These are phyloP conservation scores for Chelonus formosanus DNA, from an alignment of 2,888 invertebrate genomes.

Conservation along the genomic window DNA sequence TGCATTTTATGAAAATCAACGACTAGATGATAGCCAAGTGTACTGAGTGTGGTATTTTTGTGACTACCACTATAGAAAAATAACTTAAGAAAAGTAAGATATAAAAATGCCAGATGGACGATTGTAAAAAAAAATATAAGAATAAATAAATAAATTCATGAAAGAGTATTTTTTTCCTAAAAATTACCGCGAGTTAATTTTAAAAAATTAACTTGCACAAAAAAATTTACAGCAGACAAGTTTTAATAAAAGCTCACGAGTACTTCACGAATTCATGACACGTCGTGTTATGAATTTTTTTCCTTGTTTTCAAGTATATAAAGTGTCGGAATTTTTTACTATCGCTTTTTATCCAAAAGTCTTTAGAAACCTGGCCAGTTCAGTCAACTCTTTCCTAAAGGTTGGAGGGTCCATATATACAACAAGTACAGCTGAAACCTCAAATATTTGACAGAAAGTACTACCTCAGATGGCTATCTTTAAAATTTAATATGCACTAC, in stretches of 20 bases:
- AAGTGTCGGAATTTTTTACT: conserved; percentile 20
- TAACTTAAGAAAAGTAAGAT: not conserved
- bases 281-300: conserved; percentile 4
- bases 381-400: conserved; percentile 25
- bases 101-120: not conserved
- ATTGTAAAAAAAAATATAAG: not conserved
- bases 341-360: conserved; percentile 18
- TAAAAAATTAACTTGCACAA: conserved; percentile 10
- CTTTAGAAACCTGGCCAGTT: conserved; percentile 32
- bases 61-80: not conserved
- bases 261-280: conserved; percentile 13
- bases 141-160: not conserved
- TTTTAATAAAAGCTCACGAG: conserved; percentile 10
- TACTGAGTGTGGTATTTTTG: conserved; percentile 20
- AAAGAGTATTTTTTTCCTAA: not conserved
- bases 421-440: conserved; percentile 27
- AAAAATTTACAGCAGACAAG: conserved; percentile 13
- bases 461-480: conserved; percentile 49
- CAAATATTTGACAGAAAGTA: conserved; percentile 50
- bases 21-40: conserved; percentile 20
- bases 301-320: not conserved
- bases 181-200: not conserved
- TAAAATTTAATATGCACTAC: conserved; percentile 46
- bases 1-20: conserved; percentile 33
- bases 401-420: conserved; percentile 8